Base-by-base conservation (phyloP, 1,140 invertebrate species). In the Thaumetopoea pityocampa region DNA sequence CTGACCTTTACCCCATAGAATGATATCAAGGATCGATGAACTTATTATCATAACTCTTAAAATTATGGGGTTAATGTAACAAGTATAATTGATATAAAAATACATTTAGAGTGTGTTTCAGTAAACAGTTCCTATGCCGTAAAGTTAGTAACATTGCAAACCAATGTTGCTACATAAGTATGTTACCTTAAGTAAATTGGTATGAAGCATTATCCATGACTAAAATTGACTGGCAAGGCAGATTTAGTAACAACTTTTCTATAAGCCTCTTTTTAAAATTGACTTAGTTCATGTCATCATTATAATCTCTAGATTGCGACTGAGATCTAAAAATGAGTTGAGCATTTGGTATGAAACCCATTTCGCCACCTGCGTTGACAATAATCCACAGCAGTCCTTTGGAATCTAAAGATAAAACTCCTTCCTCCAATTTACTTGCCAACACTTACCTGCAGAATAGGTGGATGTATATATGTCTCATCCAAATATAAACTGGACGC, bases 251-350 rank as follows among this genome's bases (percentile, higher is more conserved):
- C 15, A 50, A 33, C 27, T 49, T 28, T 10, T 29, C 35, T 2
- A 8, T 9, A 5, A 61, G 6, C 58, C 58, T 62, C 29, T 57
- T 52, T 10, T 34, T 23, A 29, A 50, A 67, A 30, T 53, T 55
- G 3, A 22, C 18, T 15, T 15, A 36, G 34, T 65, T 56, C 61
- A 65, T 65, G 11, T 57, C 45, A 17, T 47, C 42, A 22, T 56
- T 54, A 22, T 49, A 51, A 15, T 54, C 51, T 2, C 36, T 48
- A 8, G 43, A 23, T 41, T 41, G 28, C 19, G 47, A 29, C 1
- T 29, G 41, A 2, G 41, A 22, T 37, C 45, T 59, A 19, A 50
- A 53, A 9, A 34, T 30, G 2, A 51, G 18, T 4, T 40, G 27
- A 5, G 46, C 42, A 11, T 50, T 45, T 5, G 26, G 35, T 16